Evolutionary conservation across 1,140 invertebrate genomes (phyloP), one percentile per base, ranked within the genome.

Genomic region (Sitobion miscanthi): DNA sequence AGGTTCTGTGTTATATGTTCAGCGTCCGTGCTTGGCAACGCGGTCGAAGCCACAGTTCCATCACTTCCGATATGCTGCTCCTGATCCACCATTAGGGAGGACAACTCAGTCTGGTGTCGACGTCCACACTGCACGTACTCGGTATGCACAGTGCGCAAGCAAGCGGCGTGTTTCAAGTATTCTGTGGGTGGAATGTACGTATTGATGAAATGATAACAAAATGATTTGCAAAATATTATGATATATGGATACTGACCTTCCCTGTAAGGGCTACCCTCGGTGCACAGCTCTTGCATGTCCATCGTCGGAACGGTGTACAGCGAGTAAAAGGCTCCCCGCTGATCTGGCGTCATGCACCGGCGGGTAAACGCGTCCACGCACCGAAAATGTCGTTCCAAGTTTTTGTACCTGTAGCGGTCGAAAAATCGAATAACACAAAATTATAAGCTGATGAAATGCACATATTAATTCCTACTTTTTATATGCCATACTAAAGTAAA

Each of bases 281-380:
- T 90, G 38, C 91, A 93, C 35, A 93, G 20, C 23, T 93, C 91
- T 54, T 93, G 91, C 91, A 93, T 86, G 47, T 85, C 77, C 52
- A 93, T 20, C 35, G 91, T 83, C 1, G 91, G 91, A 25, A 85
- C 49, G 35, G 77, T 47, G 49, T 93, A 93, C 35, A 93, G 52
- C 30, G 62, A 45, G 35, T 93, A 93, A 45, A 93, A 93, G n/a
- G 91, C 38, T n/a, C 38, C 23, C 0, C 91, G 91, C 38, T 93
- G 91, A 14, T 86, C 77, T 0, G 11, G 6, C 14, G 77, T 93
- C 49, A 93, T 17, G 35, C 91, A 93, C 1, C 82, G 69, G 7
- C 82, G 54, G 14, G 91, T 93, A 14, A 85, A 93, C 11, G 25
- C 49, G 35, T 93, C 91, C 47, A 93, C 91, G 35, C 91, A 93